Base-by-base conservation (phyloP, 2,888 invertebrate genomes). In the Kuschelorhynchus macadamiae region DNA sequence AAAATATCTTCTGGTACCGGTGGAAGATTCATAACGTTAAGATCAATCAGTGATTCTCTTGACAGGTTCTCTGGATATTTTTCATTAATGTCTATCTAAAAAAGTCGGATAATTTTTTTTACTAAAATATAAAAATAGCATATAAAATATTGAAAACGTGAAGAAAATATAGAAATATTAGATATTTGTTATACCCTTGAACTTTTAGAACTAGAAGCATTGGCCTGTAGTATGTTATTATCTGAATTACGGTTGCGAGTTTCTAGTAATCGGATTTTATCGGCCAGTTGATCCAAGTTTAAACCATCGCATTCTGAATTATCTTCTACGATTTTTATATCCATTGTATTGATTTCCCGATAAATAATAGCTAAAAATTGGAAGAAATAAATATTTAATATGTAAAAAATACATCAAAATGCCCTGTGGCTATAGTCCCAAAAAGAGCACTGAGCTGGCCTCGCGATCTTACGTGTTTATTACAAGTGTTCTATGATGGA, bases 51-150 rank as follows among this genome's bases (percentile, higher is more conserved):
- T 2, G 85, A 85, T 67, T 85, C 85, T 33, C 81, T 78, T 1
- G 85, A 84, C 75, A 83, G 79, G 74, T 83, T 84, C 70, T 85
- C 85, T 0, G 85, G 85, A 76, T 85, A 85, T 72, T 84, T 85
- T 75, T 85, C 85, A 67, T 85, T 83, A 1, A 85, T 63, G 21
- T 63, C 63, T 17, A 63, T 55, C 63, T 62, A 20, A 44, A 62
- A 61, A 17, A 11, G 16, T n/a, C n/a, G n/a, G n/a, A n/a, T n/a
- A n/a, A n/a, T n/a, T n/a, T n/a, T n/a, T n/a, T n/a, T n/a, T n/a
- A n/a, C n/a, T 8, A 32, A 9, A 32, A 9, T 9, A 32, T 8
- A 32, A 32, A 32, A 32, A 18, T 20, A 25, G 20, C 12, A 21
- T 16, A 17, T 44, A n/a, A n/a, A n/a, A n/a, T n/a, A n/a, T n/a